These are phyloP conservation scores for Rhyacophila brunnea DNA, from an alignment of 1,140 invertebrate species.

Conservation along the genomic window DNA sequence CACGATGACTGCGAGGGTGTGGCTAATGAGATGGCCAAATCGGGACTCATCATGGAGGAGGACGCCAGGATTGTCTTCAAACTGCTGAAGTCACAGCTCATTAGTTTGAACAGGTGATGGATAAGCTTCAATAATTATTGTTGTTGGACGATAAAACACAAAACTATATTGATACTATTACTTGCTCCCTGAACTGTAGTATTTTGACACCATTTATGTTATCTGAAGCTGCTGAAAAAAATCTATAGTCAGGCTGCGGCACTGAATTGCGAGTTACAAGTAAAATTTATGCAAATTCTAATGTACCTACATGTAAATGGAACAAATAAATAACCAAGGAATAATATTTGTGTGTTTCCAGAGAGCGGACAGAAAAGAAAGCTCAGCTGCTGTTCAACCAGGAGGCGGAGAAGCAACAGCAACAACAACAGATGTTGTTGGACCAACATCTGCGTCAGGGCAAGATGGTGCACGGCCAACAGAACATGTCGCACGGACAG, in stretches of 20 bases:
- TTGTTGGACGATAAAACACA: no score
- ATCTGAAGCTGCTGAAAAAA: no score
- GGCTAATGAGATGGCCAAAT: conserved; percentile 93
- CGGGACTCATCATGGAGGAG: conserved; percentile 86
- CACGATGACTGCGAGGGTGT: conserved; percentile 93
- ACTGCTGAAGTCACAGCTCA: conserved; percentile 82
- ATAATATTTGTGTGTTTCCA: no score
- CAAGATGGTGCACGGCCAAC: conserved; percentile 36
- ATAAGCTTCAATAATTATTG: no score
- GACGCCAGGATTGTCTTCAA: conserved; percentile 87
- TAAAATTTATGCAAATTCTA: no score
- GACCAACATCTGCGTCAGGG: conserved; percentile 56
- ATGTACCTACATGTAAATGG: no score
- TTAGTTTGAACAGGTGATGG: conserved; percentile 48
- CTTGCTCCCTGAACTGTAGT: no score
- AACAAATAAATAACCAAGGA: no score
- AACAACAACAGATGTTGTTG: conserved; percentile 52
- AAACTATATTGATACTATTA: no score
- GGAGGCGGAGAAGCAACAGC: conserved; percentile 58
- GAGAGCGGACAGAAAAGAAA: conserved; percentile 58
- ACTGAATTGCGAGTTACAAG: no score
- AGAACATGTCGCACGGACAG: conserved; percentile 32
- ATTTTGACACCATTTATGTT: no score
- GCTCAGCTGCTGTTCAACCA: conserved; percentile 60
- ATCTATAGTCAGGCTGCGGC: no score